These are phyloP conservation scores for Lepisosteus oculatus DNA, from an alignment of 2,113 vertebrate species.

Conservation along the genomic window DNA sequence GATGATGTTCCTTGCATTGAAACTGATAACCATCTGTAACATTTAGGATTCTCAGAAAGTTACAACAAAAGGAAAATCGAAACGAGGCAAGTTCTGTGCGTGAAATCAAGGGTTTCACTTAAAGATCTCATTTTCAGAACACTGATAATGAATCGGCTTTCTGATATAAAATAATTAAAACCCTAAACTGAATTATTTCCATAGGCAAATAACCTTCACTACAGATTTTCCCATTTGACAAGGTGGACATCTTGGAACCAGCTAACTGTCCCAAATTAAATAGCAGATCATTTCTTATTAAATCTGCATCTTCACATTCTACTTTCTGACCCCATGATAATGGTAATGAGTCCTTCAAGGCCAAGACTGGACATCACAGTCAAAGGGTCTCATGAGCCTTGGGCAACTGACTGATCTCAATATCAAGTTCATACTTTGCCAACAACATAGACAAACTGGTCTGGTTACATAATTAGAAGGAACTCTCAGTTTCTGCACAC, in stretches of 20 bases:
- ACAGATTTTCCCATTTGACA: slow-evolving; percentile 26
- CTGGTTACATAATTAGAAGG: too few species aligned
- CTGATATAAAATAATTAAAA: slow-evolving; percentile 17
- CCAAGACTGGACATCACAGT: neutral
- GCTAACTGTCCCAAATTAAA: slow-evolving; percentile 11
- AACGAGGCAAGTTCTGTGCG: too few species aligned
- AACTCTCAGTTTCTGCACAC: too few species aligned
- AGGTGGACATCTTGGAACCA: slow-evolving; percentile 8
- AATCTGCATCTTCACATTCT: slow-evolving; percentile 11
- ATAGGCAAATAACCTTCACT: slow-evolving; percentile 29
- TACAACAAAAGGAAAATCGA: too few species aligned
- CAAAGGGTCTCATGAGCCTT: neutral
- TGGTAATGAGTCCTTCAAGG: slow-evolving; percentile 12
- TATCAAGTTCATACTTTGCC: too few species aligned
- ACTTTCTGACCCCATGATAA: slow-evolving; percentile 9
- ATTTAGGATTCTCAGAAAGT: too few species aligned
- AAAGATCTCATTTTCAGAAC: neutral
- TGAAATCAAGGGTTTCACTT: neutral
- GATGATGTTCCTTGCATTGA: neutral
- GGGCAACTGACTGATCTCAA: neutral
- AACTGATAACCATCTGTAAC: neutral
- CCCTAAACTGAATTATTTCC: slow-evolving; percentile 34
- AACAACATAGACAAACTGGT: too few species aligned
- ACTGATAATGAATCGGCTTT: slow-evolving; percentile 12
- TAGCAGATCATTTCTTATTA: slow-evolving; percentile 18